Base-by-base conservation (phyloP, 2,888 invertebrate species). In the Clivina fossor region DNA sequence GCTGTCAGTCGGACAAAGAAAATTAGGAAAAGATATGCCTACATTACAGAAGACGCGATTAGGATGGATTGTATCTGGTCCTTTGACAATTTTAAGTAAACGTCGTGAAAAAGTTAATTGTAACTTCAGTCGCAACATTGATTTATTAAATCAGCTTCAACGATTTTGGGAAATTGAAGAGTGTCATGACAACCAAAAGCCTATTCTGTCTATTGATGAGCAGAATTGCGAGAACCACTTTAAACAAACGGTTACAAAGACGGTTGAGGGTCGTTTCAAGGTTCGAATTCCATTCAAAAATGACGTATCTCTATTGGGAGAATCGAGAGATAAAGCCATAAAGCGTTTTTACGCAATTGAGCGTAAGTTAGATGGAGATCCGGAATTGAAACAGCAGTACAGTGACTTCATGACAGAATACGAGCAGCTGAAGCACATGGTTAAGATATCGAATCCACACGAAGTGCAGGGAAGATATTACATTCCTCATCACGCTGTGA, bases 81-180 rank as follows among this genome's bases (percentile, higher is more conserved):
- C 32, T 32, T 13, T 32, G 4, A 32, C 32, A 11, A n/a, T 7
- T n/a, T n/a, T 13, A 32, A 32, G 13, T 13, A n/a, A n/a, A 4
- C 4, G 9, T 32, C 32, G 13, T 4, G 13, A 32, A 32, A 32
- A 32, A 13, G n/a, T 7, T 11, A 32, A 13, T 32, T 7, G 32
- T 13, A 32, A 32, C 32, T 32, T 32, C n/a, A n/a, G n/a, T 13
- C 9, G 32, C 32, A n/a, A 32, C 11, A 32, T 11, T 32, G 3
- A 32, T 13, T n/a, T n/a, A 13, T 11, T n/a, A n/a, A 32, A 13
- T 1, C 4, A 38, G 4, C 8, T 57, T 7, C 13, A 7, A 5
- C 20, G 11, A 13, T 60, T 60, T 28, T 58, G 56, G 56, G 51
- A 56, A 20, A 32, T 60, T 20, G 38, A 49, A 15, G 46, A 56